Evolutionary conservation across 2,888 invertebrate species (phyloP).

Genomic region (Acrobeloides nanus): DNA sequence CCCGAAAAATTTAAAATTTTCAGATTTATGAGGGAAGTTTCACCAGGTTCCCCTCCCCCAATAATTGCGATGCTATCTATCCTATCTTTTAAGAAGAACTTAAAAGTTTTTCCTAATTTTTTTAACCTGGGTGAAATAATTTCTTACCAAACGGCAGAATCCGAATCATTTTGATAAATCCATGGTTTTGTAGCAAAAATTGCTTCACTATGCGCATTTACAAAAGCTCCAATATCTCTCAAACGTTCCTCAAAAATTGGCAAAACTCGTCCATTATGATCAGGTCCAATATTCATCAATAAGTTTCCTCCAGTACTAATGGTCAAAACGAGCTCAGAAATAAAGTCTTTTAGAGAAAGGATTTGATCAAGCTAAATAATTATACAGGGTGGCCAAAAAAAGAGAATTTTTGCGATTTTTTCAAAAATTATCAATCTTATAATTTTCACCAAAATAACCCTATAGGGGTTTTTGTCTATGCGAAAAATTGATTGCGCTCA

Average conservation of each 20-base stretch:
- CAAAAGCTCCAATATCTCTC: slow-evolving; percentile 53
- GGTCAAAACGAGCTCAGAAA: slow-evolving; percentile 37
- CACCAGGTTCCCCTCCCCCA: too few relatives aligned
- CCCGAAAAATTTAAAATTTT: too few relatives aligned
- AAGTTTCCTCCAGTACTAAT: slow-evolving; percentile 52
- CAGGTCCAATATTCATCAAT: slow-evolving; percentile 55
- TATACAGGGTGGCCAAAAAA: too few relatives aligned
- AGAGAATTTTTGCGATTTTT: too few relatives aligned
- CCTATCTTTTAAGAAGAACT: too few relatives aligned
- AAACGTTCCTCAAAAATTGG: slow-evolving; percentile 58
- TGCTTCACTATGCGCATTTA: slow-evolving; percentile 56
- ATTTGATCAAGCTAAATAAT: too few relatives aligned
- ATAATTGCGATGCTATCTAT: slow-evolving; percentile 1
- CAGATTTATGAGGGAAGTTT: too few relatives aligned
- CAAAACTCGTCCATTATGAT: slow-evolving; percentile 55
- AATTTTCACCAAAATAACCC: too few relatives aligned
- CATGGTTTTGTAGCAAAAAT: slow-evolving; percentile 57
- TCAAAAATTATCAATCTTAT: too few relatives aligned
- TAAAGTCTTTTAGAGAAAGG: slow-evolving; percentile 4
- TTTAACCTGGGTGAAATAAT: too few relatives aligned
- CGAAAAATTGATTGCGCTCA: too few relatives aligned
- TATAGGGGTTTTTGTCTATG: too few relatives aligned
- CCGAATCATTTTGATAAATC: slow-evolving; percentile 60
- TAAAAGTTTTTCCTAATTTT: slow-evolving; percentile 9
- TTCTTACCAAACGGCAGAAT: slow-evolving; percentile 18